Evolutionary conservation across 2,113 vertebrate species (phyloP), one percentile per base, ranked within the genome.

Genomic region (Corythornis cristatus): DNA sequence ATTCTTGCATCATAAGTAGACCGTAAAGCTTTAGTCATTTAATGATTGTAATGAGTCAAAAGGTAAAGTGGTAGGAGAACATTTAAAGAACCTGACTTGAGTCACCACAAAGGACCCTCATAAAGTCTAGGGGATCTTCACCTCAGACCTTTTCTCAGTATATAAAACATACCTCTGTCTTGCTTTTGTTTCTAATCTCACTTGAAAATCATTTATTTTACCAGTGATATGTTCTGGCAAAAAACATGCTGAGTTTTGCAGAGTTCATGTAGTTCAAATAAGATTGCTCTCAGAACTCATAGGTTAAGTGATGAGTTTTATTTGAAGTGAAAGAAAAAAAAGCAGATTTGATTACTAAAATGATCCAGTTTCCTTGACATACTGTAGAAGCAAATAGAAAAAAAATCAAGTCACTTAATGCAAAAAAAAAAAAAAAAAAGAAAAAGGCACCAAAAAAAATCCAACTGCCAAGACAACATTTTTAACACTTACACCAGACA

Each of bases 401-500:
- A 74, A 85, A 93, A 95, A 84, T 91, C 37, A 85, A 95, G 88
- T 91, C 73, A 66, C 91, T 96, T 92, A 82, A 91, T 93, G 96
- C 89, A 90, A 87, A 67, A 23, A 66, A 92, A 76, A 68, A 76
- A 68, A 80, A 66, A 72, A 73, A 28, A 84, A 56, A 4, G 68
- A 79, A 64, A 72, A 72, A 26, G 8, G n/a, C 61, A 11, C 1
- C 17, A 20, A 48, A 90, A 93, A 83, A 68, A 40, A 0, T 1
- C 71, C 75, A 96, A 76, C 93, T 96, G 96, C 96, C 96, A 96
- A 94, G 96, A 95, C 89, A 95, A 96, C 96, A 87, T 96, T 97
- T 97, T 96, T 96, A 97, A 96, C 96, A 96, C 96, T 96, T 97
- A 96, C 95, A 97, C 95, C 94, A 97, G 96, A 95, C 96, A 97